Conservation (phyloP, 2,888 invertebrate genomes). For the Rhagium mordax region DNA sequence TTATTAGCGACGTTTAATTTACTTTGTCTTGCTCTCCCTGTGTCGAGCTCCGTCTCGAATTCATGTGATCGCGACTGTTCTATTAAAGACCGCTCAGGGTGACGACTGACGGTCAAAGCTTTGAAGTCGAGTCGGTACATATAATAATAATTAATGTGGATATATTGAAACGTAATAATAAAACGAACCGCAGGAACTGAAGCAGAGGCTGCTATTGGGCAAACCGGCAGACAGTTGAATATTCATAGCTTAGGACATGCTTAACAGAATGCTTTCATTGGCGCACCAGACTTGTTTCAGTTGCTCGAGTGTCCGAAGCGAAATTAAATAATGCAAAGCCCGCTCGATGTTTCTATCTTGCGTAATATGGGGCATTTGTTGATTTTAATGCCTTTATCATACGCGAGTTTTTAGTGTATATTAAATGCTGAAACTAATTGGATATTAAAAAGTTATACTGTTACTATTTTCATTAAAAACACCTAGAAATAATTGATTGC, state of each 20-base stretch:
- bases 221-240: neutral
- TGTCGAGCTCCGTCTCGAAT: neutral
- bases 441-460: neutral
- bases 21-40: constrained; percentile 2
- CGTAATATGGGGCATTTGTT: too few relatives aligned
- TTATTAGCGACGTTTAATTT: constrained; percentile 21
- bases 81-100: neutral
- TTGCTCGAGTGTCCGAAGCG: too few relatives aligned
- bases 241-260: too few relatives aligned
- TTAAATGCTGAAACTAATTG: neutral
- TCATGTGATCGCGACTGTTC: neutral
- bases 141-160: neutral
- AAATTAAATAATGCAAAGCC: too few relatives aligned
- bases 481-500: neutral
- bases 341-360: too few relatives aligned
- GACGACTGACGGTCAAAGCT: neutral
- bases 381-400: neutral
- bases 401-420: neutral
- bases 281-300: too few relatives aligned
- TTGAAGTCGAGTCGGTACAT: neutral
- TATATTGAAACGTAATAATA: neutral
- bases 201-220: neutral
- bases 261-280: too few relatives aligned
- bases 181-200: neutral
- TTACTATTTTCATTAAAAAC: neutral